Percentiles rank a stretch among this genome's conserved stretches.
phyloP scores from a whole-genome alignment of 1,140 invertebrate species.

The Euura lappo region DNA sequence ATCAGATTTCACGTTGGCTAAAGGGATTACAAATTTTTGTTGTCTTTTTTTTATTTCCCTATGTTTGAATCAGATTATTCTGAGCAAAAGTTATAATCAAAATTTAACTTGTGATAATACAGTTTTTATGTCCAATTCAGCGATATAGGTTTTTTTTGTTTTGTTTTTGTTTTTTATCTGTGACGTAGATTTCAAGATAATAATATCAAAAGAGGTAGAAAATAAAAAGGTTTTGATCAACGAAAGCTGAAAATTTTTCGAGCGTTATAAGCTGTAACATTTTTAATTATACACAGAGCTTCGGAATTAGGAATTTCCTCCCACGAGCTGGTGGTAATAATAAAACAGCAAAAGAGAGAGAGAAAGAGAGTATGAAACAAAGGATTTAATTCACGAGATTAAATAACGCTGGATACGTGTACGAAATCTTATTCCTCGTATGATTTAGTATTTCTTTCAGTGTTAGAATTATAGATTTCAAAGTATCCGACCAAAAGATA shows the following conservation, averaged over 20 bases:
- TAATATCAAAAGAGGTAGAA: not conserved
- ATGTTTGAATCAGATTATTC: not conserved
- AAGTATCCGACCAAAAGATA: not conserved
- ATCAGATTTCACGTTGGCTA: not conserved
- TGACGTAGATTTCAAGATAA: not conserved
- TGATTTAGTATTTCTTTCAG: not conserved
- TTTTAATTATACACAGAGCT: not conserved
- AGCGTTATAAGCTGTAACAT: too few relatives aligned
- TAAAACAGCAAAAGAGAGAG: not conserved
- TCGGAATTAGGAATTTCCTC: not conserved
- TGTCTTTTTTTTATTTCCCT: not conserved
- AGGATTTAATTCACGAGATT: not conserved
- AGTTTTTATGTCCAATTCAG: too few relatives aligned
- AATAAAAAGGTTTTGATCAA: too few relatives aligned
- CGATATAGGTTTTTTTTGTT: too few relatives aligned
- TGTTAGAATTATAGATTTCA: not conserved
- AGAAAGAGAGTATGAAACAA: not conserved
- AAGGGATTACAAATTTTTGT: not conserved
- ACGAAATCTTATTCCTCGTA: not conserved
- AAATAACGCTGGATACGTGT: not conserved
- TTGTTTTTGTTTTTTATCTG: not conserved
- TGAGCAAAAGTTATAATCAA: constrained; percentile 1
- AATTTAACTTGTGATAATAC: not conserved
- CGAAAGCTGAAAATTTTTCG: too few relatives aligned
- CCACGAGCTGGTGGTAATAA: not conserved